Evolutionary conservation across 1,140 invertebrate species (phyloP), one percentile per base, ranked within the genome.

Genomic region (Meloidogyne hapla): DNA sequence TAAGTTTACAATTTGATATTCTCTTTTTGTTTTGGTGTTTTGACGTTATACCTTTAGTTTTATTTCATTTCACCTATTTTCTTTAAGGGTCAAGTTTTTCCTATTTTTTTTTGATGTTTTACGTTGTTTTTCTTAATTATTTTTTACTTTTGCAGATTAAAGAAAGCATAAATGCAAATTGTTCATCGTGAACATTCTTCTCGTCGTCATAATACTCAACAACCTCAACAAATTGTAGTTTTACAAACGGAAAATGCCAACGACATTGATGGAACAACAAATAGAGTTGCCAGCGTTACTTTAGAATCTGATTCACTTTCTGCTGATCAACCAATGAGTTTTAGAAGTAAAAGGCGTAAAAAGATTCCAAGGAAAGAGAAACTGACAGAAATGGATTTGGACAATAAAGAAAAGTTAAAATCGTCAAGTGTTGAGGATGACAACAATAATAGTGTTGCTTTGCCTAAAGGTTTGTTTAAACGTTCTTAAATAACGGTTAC

Each of bases 191-290:
- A 70, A 33, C 33, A 69, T 69, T 69, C 68, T 45, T 45, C 69
- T 15, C 40, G n/a, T 45, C 69, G 69, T 70, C 69, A 40, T 12
- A 56, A 8, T 38, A 25, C 1, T 65, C 21, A 2, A 13, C 23
- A 65, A 65, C 18, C 15, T 12, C 70, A 72, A 62, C 42, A 72
- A 56, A 12, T 23, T 45, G 40, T 23, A 2, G 9, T 18, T 64
- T 18, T 69, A 10, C 72, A 25, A 21, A 61, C 40, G 8, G 73
- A 76, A 15, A 63, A 76, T 23, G 42, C n/a, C 15, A 64, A 56
- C 9, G 75, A 77, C n/a, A 75, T 77, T 40, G 75, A 77, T n/a
- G 69, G 75, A 25, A 77, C 75, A 9, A 68, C 75, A 25, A 71
- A 77, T 62, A 69, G 75, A 25, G 75, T 77, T n/a, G 75, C 75